Evolutionary conservation across 2,888 invertebrate species (phyloP).

Genomic region (Drosophila antonietae): DNA sequence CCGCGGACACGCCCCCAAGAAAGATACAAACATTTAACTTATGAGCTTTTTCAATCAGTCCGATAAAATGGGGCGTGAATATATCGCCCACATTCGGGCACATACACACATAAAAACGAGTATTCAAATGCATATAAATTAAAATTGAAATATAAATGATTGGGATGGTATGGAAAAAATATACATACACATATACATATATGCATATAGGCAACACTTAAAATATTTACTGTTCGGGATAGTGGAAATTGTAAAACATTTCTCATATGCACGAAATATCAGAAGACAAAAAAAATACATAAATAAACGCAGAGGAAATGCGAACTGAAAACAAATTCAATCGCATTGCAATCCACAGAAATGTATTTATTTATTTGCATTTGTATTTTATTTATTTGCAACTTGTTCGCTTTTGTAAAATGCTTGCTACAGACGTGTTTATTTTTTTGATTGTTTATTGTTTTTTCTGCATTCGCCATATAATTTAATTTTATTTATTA

Average conservation of each 20-base stretch:
- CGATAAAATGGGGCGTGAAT: not conserved
- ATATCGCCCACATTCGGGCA: not conserved
- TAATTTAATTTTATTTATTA: conserved; percentile 79
- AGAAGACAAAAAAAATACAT: conserved; percentile 13
- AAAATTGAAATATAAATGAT: conserved; percentile 75
- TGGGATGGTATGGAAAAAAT: conserved; percentile 15
- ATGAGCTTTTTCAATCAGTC: conserved; percentile 47
- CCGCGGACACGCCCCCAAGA: conserved; percentile 8
- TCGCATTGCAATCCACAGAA: conserved; percentile 62
- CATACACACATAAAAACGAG: conserved; percentile 20
- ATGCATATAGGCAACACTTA: conserved; percentile 56
- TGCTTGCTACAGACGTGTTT: conserved; percentile 66
- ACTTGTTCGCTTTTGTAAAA: conserved; percentile 48
- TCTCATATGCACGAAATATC: conserved; percentile 44
- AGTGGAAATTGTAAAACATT: conserved; percentile 74
- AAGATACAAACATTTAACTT: conserved; percentile 44
- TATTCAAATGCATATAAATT: conserved; percentile 71
- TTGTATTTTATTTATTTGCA: conserved; percentile 45
- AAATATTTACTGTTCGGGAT: conserved; percentile 71
- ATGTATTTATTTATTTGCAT: conserved; percentile 60
- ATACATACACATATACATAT: not conserved
- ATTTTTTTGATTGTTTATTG: conserved; percentile 71
- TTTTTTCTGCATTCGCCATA: conserved; percentile 60
- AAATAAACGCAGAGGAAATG: conserved; percentile 26
- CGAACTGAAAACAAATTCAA: conserved; percentile 44